These are phyloP conservation scores for Nannospalax galili DNA, from an alignment of 2,113 vertebrate species.

Conservation along the genomic window DNA sequence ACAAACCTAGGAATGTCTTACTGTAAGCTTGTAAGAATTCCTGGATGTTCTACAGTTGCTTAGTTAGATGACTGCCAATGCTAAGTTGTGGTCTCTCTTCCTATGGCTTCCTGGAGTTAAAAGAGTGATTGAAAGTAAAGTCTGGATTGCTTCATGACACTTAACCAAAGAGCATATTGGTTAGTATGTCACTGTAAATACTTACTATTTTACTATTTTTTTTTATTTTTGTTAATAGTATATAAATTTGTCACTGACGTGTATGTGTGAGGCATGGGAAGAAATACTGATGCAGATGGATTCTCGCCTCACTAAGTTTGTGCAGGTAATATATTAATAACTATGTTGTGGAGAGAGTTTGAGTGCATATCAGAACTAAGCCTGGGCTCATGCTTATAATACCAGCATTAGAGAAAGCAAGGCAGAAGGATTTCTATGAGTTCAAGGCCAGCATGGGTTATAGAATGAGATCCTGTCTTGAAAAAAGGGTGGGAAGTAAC, in stretches of 20 bases:
- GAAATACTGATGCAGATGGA: slow-evolving; percentile 99
- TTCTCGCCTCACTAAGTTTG: slow-evolving; percentile 97
- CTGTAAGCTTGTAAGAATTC: background rate
- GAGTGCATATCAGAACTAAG: background rate
- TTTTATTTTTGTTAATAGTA: slow-evolving; percentile 87
- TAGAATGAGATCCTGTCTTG: background rate
- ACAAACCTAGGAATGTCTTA: slow-evolving; percentile 7
- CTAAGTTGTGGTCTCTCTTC: background rate
- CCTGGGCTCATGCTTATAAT: background rate
- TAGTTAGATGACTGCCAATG: background rate
- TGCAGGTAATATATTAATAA: slow-evolving; percentile 89
- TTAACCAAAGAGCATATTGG: background rate
- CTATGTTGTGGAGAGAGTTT: background rate
- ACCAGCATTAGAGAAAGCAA: background rate
- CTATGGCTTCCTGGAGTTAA: slow-evolving; percentile 27
- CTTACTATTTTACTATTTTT: background rate
- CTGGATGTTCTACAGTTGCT: background rate
- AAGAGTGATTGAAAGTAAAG: slow-evolving; percentile 48
- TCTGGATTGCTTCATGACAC: slow-evolving; percentile 11
- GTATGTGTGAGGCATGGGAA: slow-evolving; percentile 99
- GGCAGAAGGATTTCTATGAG: background rate
- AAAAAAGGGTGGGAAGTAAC: too few relatives aligned
- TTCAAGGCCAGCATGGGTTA: background rate
- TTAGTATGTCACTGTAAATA: background rate
- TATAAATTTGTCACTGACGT: slow-evolving; percentile 94